These are phyloP conservation scores for Lysandra bellargus DNA, from an alignment of 2,888 invertebrate genomes.

Conservation along the genomic window DNA sequence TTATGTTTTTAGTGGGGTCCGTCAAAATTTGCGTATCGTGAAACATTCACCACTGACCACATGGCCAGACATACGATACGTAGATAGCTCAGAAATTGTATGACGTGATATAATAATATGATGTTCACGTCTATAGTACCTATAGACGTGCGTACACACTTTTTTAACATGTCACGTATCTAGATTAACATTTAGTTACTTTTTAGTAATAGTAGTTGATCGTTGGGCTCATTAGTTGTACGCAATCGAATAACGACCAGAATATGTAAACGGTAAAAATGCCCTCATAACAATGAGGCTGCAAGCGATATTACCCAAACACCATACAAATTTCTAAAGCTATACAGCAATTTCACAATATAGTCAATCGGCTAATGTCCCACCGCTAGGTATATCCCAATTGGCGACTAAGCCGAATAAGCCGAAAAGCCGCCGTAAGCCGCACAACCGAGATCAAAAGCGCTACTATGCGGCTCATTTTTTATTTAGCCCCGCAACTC, in stretches of 20 bases:
- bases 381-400: slow-evolving; percentile 71
- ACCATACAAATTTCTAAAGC: neutral
- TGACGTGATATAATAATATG: too few species aligned
- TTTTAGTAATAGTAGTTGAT: too few species aligned
- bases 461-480: slow-evolving; percentile 77
- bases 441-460: slow-evolving; percentile 79
- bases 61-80: too few species aligned
- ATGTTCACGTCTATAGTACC: too few species aligned
- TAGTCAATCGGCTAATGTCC: slow-evolving; percentile 73
- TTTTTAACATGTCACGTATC: neutral
- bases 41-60: too few species aligned
- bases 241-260: too few species aligned
- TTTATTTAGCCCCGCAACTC: slow-evolving; percentile 74
- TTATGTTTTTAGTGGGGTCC: neutral
- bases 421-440: slow-evolving; percentile 74
- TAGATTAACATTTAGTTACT: too few species aligned
- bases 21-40: too few species aligned
- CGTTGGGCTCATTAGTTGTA: too few species aligned
- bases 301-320: neutral
- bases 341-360: slow-evolving; percentile 19
- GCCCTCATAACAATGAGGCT: too few species aligned
- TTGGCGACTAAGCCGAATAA: slow-evolving; percentile 57
- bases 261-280: too few species aligned
- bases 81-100: too few species aligned
- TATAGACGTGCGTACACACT: neutral